phyloP scores from a whole-genome alignment of 2,888 invertebrate genomes.

The Hymenopus coronatus region DNA sequence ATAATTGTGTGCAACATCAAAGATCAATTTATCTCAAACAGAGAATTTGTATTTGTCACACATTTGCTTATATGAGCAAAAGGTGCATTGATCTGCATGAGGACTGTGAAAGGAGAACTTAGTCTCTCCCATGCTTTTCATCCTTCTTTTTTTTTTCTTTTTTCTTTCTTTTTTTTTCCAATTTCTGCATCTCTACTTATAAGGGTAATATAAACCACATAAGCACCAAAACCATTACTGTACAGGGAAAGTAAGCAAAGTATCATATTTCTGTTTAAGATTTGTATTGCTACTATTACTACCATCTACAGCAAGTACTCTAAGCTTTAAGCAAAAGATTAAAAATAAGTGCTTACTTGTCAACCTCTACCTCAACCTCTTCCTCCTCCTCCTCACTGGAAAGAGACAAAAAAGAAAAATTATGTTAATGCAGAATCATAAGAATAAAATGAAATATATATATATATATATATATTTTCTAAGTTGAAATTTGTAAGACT shows the following conservation, averaged over 20 bases:
- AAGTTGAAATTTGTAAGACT: too few species aligned
- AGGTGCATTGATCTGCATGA: too few species aligned
- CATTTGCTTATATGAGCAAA: too few species aligned
- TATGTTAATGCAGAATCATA: background rate
- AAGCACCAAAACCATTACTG: background rate
- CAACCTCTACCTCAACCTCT: slow-evolving; percentile 75
- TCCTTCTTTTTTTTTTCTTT: too few species aligned
- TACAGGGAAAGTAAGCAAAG: background rate
- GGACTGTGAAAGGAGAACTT: too few species aligned
- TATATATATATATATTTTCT: too few species aligned
- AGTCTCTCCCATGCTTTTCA: too few species aligned
- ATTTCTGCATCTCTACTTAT: background rate
- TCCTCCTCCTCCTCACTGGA: slow-evolving; percentile 70
- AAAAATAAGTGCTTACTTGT: slow-evolving; percentile 65
- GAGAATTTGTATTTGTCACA: too few species aligned
- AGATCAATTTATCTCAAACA: too few species aligned
- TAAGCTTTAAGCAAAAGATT: background rate
- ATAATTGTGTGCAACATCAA: too few species aligned
- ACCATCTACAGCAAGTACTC: background rate
- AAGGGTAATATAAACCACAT: background rate
- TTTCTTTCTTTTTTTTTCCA: too few species aligned
- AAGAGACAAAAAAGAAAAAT: slow-evolving; percentile 36
- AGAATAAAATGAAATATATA: too few species aligned
- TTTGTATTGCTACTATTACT: background rate
- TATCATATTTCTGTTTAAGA: background rate